Evolutionary conservation across 2,797 vertebrate genomes (phyloP), one percentile per base, ranked within the genome.

Genomic region (Dendrocincla tyrannina): DNA sequence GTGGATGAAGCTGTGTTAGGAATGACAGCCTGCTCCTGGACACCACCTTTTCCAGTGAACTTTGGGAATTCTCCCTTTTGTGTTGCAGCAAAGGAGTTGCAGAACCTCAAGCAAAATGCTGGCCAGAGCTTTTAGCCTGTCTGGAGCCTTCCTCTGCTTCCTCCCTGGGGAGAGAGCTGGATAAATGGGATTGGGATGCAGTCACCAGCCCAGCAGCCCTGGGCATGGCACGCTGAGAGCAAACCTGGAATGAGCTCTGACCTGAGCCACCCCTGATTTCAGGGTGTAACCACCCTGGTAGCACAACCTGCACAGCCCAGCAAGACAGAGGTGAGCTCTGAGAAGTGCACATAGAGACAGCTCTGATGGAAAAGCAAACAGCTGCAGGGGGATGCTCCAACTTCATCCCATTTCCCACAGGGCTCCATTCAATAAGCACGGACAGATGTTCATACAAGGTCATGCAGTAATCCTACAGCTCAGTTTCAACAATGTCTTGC

Each of bases 301-400:
- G 64, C 35, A 68, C 64, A 44, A 44, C n/a, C 69, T 88, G 39
- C 49, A 35, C 1, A 8, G 39, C 74, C 39, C 28, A 22, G 64
- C 69, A 84, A 55, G 78, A 11, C 4, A 1, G 5, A 5, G 59
- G 25, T 15, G 20, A 52, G 28, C 12, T 10, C 53, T 5, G 27
- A 37, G 58, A 49, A 2, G 17, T 7, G 58, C 44, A 23, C 0
- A 0, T 0, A 15, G 74, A 81, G 24, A 35, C 64, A 53, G n/a
- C n/a, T 41, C 39, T 22, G 69, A 24, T 6, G 35, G 55, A 59
- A 91, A 77, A 72, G 17, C 47, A 62, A 87, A 39, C 32, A 58
- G 42, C 24, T 42, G 22, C 53, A 49, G 49, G 10, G 12, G 10
- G 7, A 1, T 78, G 50, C 70, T 85, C 75, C 75, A 64, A 3